Evolutionary conservation across 2,113 vertebrate species (phyloP), one percentile per base, ranked within the genome.

Genomic region (Cygnus atratus): DNA sequence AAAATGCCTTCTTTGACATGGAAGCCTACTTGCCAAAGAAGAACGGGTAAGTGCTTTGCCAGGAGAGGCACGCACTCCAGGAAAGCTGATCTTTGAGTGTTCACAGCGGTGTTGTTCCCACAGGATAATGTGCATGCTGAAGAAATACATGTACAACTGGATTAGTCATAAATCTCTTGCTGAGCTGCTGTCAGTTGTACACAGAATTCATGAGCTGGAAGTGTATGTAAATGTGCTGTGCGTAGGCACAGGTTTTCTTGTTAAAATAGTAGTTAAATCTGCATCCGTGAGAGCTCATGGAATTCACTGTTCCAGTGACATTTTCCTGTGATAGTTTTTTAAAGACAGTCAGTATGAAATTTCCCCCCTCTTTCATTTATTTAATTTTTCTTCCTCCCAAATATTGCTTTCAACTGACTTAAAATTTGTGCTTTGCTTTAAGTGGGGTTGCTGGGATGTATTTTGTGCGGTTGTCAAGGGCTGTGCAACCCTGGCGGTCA

Each of bases 1-100:
- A 99, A 87, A 98, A 99, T 94, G 87, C 98, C 44, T 99, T 99
- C 98, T 99, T 99, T 39, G 99, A 99, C 95, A 99, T 99, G 99
- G 99, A 99, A 95, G 99, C 99, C 35, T 99, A 99, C 97, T 97
- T 99, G 96, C 99, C 99, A n/a, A 99, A 99, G 98, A 99, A 97
- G 95, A 99, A 99, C 0, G 98, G 99, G 99, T 99, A 95, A 3
- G 98, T 97, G 61, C 58, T 82, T 48, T 0, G 1, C 46, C 0
- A 55, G 0, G 66, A 44, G 35, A 46, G 66, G 9, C 14, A 0
- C 0, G 1, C 0, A 3, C 84, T 76, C 68, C 15, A 10, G 74
- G 31, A 83, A 55, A 18, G 73, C 62, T 50, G 39, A 6, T 18
- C 41, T 80, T 29, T 7, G 25, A 59, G 24, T 22, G 13, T 46